Percentiles rank a stretch among this genome's conserved stretches.
These are phyloP conservation scores for Pipistrellus pygmaeus DNA, from an alignment of 2,797 vertebrate species.

Conservation along the genomic window DNA sequence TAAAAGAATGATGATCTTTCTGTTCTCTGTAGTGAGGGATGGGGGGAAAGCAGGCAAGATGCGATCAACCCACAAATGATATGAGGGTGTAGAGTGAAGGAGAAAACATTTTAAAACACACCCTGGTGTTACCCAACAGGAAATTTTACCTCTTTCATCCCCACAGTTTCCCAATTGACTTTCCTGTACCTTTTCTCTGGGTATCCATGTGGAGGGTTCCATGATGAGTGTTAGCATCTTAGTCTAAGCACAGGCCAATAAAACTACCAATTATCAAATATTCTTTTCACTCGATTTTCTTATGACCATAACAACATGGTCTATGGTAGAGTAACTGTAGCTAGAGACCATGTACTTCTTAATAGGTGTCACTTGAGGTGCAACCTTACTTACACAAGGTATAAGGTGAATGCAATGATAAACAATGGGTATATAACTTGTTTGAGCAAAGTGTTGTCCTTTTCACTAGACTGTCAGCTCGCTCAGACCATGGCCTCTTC, in stretches of 20 bases:
- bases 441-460: neutral
- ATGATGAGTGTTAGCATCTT: neutral
- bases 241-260: neutral
- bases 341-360: neutral
- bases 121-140: neutral
- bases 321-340: neutral
- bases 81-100: neutral
- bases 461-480: neutral
- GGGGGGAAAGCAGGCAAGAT: neutral
- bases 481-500: neutral
- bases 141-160: slow-evolving; percentile 23
- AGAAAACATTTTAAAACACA: slow-evolving; percentile 13
- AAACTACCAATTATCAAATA: neutral
- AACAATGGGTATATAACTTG: neutral
- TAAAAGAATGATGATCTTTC: slow-evolving; percentile 11
- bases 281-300: neutral
- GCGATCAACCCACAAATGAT: slow-evolving; percentile 26
- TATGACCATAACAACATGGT: neutral
- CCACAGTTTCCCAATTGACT: neutral
- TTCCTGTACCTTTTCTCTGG: neutral
- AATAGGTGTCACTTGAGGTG: neutral
- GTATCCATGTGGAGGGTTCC: neutral
- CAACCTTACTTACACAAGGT: neutral
- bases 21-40: neutral
- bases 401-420: neutral